These are phyloP conservation scores for Ameiurus melas DNA, from an alignment of 2,113 vertebrate genomes.

Conservation along the genomic window DNA sequence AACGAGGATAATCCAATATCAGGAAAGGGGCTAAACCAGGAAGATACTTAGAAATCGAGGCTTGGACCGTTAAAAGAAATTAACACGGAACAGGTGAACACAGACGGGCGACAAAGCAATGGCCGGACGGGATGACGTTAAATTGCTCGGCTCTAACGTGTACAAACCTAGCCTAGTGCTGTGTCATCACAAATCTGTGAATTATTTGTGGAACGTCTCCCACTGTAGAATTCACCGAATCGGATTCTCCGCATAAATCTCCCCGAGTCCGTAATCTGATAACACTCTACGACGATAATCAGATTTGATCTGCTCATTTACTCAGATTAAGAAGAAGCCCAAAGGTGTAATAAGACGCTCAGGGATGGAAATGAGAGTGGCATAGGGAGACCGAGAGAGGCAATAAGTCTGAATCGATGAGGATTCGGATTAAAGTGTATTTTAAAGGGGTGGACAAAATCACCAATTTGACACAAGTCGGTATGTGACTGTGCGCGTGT, in stretches of 20 bases:
- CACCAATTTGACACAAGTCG: neutral
- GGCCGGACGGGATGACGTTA: neutral
- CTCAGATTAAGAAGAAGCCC: neutral
- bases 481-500: no score
- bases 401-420: neutral
- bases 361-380: neutral
- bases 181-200: neutral
- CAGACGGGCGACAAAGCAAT: neutral
- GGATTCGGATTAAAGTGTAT: neutral
- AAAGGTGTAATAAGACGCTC: neutral
- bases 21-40: neutral
- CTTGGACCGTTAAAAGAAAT: neutral
- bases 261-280: slow-evolving; percentile 8
- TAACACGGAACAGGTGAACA: neutral
- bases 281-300: neutral
- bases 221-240: neutral
- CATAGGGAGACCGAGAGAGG: neutral
- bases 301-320: slow-evolving; percentile 19
- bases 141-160: neutral
- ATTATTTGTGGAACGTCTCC: neutral
- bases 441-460: neutral
- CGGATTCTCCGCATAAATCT: neutral
- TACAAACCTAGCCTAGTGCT: neutral
- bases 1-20: neutral
- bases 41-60: neutral